These are phyloP conservation scores for Semnornis frantzii DNA, from an alignment of 2,113 vertebrate genomes.

Conservation along the genomic window DNA sequence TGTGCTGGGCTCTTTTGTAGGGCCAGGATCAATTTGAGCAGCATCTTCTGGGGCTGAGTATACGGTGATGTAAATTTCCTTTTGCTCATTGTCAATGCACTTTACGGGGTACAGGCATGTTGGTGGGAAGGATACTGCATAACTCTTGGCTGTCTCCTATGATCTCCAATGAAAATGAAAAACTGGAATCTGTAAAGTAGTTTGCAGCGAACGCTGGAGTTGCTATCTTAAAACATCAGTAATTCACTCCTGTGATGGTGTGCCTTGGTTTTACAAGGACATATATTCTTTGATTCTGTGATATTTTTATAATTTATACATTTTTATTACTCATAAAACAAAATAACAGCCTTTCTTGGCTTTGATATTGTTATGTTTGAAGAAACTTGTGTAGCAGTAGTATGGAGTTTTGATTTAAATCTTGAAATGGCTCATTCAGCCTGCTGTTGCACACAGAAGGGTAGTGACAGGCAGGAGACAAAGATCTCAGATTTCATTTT, in stretches of 20 bases:
- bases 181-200: not conserved
- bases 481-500: not conserved
- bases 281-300: not conserved
- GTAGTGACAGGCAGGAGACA: not conserved
- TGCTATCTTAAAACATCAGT: not conserved
- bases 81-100: not conserved
- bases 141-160: not conserved
- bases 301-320: not conserved
- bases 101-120: not conserved
- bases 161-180: conserved; percentile 39
- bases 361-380: not conserved
- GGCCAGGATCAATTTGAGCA: not conserved
- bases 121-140: not conserved
- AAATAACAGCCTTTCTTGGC: conserved; percentile 5
- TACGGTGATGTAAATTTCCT: not conserved
- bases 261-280: not conserved
- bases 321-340: conserved; percentile 38
- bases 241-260: not conserved
- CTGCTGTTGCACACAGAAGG: not conserved
- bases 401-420: not conserved
- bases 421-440: not conserved
- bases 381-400: not conserved
- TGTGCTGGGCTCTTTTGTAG: not conserved
- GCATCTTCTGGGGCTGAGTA: not conserved
- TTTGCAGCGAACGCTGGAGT: not conserved